Conservation (phyloP, 2,888 invertebrate genomes). For the Drosophila testacea region DNA sequence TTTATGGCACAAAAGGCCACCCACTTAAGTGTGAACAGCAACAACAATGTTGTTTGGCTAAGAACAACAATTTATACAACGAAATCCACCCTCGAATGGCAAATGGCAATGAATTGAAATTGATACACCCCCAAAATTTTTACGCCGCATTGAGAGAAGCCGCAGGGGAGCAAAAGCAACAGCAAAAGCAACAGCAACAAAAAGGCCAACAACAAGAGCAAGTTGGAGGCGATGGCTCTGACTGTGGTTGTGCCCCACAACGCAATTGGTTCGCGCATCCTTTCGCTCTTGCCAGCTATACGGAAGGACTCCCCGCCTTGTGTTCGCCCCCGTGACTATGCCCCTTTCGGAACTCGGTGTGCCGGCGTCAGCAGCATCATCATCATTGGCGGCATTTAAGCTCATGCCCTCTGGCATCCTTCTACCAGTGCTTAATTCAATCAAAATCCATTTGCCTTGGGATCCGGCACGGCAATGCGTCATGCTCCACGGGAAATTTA, state of each 20-base stretch:
- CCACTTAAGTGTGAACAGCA: conserved; percentile 76
- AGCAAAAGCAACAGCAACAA: conserved; percentile 29
- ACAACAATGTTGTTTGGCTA: conserved; percentile 36
- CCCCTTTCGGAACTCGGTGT: conserved; percentile 12
- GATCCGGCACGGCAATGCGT: conserved; percentile 53
- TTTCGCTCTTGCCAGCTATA: conserved; percentile 2
- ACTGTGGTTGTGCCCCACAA: conserved; percentile 45
- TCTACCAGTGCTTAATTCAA: conserved; percentile 72
- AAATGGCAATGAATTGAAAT: conserved; percentile 77
- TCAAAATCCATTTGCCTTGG: conserved; percentile 66
- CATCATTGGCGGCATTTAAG: conserved; percentile 68
- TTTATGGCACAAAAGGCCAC: conserved; percentile 63
- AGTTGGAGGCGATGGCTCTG: conserved; percentile 27
- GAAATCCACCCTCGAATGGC: conserved; percentile 72
- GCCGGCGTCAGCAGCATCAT: conserved; percentile 53
- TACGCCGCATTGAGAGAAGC: conserved; percentile 69
- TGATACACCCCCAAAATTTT: conserved; percentile 82
- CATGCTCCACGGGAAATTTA: conserved; percentile 78
- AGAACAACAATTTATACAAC: conserved; percentile 64
- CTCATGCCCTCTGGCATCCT: conserved; percentile 40
- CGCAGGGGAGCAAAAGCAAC: conserved; percentile 65
- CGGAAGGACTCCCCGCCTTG: conserved; percentile 65
- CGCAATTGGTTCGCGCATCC: conserved; percentile 56
- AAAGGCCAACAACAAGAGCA: conserved; percentile 32
- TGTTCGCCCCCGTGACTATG: conserved; percentile 21